A percentile compares a stretch with the other conserved stretches of the same genome.
phyloP scores from a whole-genome alignment of 2,888 invertebrate genomes.

The Lumbricus terrestris region DNA sequence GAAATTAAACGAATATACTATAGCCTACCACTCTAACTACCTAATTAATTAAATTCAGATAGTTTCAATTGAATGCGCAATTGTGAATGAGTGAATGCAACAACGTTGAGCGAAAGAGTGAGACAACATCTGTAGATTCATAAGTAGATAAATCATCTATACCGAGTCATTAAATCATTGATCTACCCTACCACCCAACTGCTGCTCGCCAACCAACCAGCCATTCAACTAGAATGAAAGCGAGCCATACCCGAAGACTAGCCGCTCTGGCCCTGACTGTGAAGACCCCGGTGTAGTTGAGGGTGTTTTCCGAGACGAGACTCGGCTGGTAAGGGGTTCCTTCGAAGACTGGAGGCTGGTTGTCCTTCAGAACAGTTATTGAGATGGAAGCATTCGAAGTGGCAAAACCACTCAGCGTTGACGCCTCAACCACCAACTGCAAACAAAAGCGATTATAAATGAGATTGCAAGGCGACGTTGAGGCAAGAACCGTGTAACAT shows the following conservation, averaged over 20 bases:
- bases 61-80: not conserved
- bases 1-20: no score
- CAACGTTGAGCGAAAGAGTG: no score
- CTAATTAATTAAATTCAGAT: not conserved
- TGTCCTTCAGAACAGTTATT: slow-evolving; percentile 35
- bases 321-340: slow-evolving; percentile 33
- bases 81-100: no score
- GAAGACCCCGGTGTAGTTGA: slow-evolving; percentile 40
- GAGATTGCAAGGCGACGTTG: not conserved
- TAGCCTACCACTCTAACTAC: not conserved
- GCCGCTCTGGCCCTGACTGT: slow-evolving; percentile 44
- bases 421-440: slow-evolving; percentile 36
- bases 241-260: slow-evolving; percentile 41
- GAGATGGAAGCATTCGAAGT: slow-evolving; percentile 34
- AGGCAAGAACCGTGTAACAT: not conserved
- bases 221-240: not conserved
- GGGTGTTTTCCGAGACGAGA: slow-evolving; percentile 35
- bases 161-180: not conserved
- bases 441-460: not conserved
- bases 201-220: not conserved
- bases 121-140: not conserved
- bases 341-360: slow-evolving; percentile 37
- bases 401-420: slow-evolving; percentile 31
- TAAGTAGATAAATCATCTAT: not conserved
- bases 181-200: not conserved